These are phyloP conservation scores for Machaerirhynchus nigripectus DNA, from an alignment of 2,113 vertebrate genomes.

Conservation along the genomic window DNA sequence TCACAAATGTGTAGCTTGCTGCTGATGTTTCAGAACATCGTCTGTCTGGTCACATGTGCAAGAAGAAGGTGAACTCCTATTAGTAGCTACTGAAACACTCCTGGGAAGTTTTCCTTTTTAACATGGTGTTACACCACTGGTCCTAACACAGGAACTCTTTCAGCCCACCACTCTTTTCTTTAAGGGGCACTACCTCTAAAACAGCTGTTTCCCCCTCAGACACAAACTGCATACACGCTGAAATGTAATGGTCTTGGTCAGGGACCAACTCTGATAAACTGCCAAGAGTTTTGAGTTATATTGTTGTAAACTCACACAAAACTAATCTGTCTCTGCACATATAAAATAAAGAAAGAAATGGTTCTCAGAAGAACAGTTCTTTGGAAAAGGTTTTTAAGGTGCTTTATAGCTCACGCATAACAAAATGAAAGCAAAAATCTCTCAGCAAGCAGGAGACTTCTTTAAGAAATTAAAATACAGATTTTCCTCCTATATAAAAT, in stretches of 20 bases:
- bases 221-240: background rate
- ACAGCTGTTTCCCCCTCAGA: background rate
- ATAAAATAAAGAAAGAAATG: background rate
- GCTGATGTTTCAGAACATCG: background rate
- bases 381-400: background rate
- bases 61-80: background rate
- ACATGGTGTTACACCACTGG: background rate
- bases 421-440: background rate
- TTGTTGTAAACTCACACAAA: background rate
- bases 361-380: background rate
- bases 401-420: background rate
- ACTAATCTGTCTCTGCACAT: background rate
- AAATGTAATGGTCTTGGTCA: background rate
- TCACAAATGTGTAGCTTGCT: background rate
- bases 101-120: background rate
- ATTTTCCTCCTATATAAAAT: background rate
- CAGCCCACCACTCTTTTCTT: background rate
- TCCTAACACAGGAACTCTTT: background rate
- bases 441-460: background rate
- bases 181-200: background rate
- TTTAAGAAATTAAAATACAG: background rate
- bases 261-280: background rate
- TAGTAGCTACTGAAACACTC: background rate
- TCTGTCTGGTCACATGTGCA: background rate
- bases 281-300: background rate